Evolutionary conservation across 2,113 vertebrate species (phyloP), one percentile per base, ranked within the genome.

Genomic region (Danio rerio): DNA sequence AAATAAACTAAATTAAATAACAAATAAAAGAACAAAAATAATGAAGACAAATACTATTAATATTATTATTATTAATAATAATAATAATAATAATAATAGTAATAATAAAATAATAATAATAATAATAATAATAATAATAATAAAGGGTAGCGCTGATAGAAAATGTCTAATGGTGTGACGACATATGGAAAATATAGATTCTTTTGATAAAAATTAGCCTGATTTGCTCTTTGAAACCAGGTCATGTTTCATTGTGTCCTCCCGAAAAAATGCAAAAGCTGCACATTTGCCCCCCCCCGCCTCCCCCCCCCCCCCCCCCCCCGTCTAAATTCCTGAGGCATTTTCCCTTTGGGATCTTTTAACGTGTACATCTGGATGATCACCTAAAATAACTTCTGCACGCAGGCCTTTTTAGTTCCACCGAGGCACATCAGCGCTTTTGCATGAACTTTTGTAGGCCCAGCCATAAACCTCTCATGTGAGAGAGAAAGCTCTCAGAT

Each of bases 351-450:
- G 50, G 52, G 71, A 42, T 73, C 15, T 73, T 73, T 73, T 74
- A 73, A 42, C 13, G 5, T 73, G 71, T 73, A 16, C 52, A 56
- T 73, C 52, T 74, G 71, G 31, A 74, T 8, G 31, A 43, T 74
- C 50, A 56, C 71, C 71, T 55, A 43, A 73, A 56, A 73, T 73
- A 73, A 56, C 52, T 43, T 73, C 55, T 56, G 71, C 52, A 74
- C 55, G 21, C 52, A 74, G 31, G 5, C 15, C 31, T 74, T 5
- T 74, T 55, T 55, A 55, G 15, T 73, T 56, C 55, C 40, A 56
- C 52, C 52, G 52, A n/a, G 31, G 71, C 16, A 4, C 31, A 74
- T 56, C 52, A 74, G 50, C 42, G 18, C 58, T n/a, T 43, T 58
- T 58, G 53, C 42, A 18, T 73, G 31, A 40, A 73, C 50, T 73